Evolutionary conservation across 2,888 invertebrate species (phyloP).

Genomic region (Pyrrhia umbra): DNA sequence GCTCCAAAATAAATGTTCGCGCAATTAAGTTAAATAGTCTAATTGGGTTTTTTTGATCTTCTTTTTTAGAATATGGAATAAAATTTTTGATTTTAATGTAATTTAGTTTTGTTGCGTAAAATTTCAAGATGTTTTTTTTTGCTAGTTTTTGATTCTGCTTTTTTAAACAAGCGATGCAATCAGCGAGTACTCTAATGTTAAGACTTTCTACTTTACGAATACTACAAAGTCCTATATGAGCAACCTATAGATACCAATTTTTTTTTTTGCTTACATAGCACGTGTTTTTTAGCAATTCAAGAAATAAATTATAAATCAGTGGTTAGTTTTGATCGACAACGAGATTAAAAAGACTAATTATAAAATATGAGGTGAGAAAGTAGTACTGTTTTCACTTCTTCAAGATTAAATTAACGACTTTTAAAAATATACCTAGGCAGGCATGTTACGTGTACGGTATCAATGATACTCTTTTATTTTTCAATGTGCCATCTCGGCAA

Average conservation of each 20-base stretch:
- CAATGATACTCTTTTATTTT: constrained; percentile 17
- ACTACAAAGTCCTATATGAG: too few species aligned
- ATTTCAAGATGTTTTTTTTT: constrained; percentile 20
- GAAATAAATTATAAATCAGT: too few species aligned
- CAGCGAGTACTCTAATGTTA: background rate
- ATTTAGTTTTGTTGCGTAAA: constrained; percentile 51
- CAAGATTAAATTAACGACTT: constrained; percentile 7
- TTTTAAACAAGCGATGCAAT: background rate
- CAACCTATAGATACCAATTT: too few species aligned
- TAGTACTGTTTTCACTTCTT: too few species aligned
- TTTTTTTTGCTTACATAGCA: too few species aligned
- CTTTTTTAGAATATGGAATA: constrained; percentile 64
- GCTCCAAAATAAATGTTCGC: constrained; percentile 67
- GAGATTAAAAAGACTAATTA: too few species aligned
- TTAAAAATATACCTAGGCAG: constrained; percentile 16
- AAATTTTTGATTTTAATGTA: constrained; percentile 61
- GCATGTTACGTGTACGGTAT: constrained; percentile 10
- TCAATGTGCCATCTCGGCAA: constrained; percentile 14
- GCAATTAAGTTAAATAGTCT: constrained; percentile 78
- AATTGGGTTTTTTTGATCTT: constrained; percentile 73
- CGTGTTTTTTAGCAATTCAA: too few species aligned
- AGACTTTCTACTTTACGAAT: too few species aligned
- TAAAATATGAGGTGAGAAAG: too few species aligned
- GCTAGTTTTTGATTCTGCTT: background rate
- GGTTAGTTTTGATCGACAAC: too few species aligned